Conservation (phyloP, 2,797 vertebrate genomes). For the Staurois parvus region DNA sequence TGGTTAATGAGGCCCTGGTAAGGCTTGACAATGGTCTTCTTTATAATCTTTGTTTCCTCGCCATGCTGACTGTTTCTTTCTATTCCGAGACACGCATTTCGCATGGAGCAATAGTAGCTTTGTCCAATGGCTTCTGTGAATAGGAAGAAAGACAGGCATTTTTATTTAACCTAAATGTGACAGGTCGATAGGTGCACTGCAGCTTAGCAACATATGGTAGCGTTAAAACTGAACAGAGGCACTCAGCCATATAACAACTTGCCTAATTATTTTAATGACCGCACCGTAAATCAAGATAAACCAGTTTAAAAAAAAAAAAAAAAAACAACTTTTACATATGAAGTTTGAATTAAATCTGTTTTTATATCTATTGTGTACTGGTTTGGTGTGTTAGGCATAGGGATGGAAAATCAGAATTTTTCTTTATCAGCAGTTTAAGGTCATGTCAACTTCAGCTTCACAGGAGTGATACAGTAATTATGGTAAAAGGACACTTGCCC, state of each 20-base stretch:
- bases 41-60: conserved; percentile 61
- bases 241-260: conserved; percentile 45
- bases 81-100: conserved; percentile 45
- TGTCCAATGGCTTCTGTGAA: conserved; percentile 44
- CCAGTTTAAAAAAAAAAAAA: background rate
- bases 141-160: conserved; percentile 49
- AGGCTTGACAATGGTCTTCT: conserved; percentile 56
- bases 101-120: conserved; percentile 51
- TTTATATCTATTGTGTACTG: background rate
- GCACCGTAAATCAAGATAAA: conserved; percentile 33
- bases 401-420: background rate
- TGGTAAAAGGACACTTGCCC: background rate
- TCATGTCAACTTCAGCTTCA: background rate
- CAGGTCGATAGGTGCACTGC: conserved; percentile 37
- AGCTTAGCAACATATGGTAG: conserved; percentile 52
- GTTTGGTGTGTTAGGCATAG: background rate
- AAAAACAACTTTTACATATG: conserved; percentile 23
- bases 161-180: conserved; percentile 54
- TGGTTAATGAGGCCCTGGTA: conserved; percentile 61
- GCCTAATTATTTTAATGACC: conserved; percentile 51
- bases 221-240: conserved; percentile 23
- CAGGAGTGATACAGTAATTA: background rate
- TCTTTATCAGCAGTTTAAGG: too few species aligned
- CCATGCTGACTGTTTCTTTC: conserved; percentile 55
- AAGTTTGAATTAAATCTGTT: background rate